Evolutionary conservation across 2,797 vertebrate species (phyloP).

Genomic region (Oreortyx pictus): DNA sequence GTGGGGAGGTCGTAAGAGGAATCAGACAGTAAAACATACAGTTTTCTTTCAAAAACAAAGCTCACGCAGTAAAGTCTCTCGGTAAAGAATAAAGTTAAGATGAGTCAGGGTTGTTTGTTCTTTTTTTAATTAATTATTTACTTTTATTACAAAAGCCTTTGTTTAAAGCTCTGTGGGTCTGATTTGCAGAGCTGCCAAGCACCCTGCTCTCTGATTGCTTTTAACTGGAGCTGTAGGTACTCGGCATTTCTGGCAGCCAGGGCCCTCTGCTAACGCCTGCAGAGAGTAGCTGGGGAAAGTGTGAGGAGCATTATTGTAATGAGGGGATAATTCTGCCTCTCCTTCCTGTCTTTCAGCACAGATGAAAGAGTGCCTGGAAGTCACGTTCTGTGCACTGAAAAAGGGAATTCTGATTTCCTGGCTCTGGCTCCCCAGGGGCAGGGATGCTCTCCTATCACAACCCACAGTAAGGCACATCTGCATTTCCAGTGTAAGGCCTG

Average conservation of each 20-base stretch:
- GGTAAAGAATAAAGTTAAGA: neutral
- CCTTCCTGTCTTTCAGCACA: slow-evolving; percentile 36
- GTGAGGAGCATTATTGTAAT: slow-evolving; percentile 62
- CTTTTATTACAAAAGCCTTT: slow-evolving; percentile 1
- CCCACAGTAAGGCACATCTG: slow-evolving; percentile 40
- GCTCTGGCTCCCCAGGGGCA: slow-evolving; percentile 37
- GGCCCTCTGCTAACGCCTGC: slow-evolving; percentile 33
- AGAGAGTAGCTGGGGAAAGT: slow-evolving; percentile 47
- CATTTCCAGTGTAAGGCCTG: slow-evolving; percentile 61
- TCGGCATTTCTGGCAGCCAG: slow-evolving; percentile 21
- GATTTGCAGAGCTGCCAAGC: neutral
- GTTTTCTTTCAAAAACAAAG: slow-evolving; percentile 37
- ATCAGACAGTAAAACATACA: slow-evolving; percentile 28
- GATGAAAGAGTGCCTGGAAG: slow-evolving; percentile 56
- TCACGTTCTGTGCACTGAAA: neutral
- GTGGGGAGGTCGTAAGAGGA: neutral
- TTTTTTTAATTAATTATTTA: neutral
- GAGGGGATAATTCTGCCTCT: slow-evolving; percentile 61
- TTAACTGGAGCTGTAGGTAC: slow-evolving; percentile 30
- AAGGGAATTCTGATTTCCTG: slow-evolving; percentile 53
- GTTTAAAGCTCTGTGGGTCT: slow-evolving; percentile 14
- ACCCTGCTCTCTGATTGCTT: slow-evolving; percentile 6
- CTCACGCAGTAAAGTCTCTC: neutral
- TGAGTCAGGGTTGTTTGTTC: neutral
- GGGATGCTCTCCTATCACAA: slow-evolving; percentile 39